A percentile compares a stretch with the other conserved stretches of the same genome.
Conservation (phyloP, 2,113 vertebrate genomes). For the Phyllostomus hastatus region DNA sequence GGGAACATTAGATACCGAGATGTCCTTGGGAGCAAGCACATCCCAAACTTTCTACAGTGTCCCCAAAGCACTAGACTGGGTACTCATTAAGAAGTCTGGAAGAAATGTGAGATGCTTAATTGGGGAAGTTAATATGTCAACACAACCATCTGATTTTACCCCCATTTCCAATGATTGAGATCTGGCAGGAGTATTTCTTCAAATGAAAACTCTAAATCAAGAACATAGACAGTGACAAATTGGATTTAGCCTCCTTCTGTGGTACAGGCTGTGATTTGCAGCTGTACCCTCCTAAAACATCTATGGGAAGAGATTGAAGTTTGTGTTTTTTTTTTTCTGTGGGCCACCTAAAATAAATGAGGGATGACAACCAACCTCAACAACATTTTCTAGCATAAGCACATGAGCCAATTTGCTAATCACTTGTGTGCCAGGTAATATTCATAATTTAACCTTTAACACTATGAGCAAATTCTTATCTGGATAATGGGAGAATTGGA, state of each 20-base stretch:
- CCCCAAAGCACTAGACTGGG: not conserved
- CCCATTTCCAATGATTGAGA: not conserved
- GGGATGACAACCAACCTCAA: not conserved
- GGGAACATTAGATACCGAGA: not conserved
- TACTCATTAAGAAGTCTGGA: not conserved
- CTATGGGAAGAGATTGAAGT: not conserved
- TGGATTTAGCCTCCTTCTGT: not conserved
- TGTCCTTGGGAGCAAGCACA: not conserved
- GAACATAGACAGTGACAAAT: conserved; percentile 15
- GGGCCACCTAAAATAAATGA: conserved; percentile 33
- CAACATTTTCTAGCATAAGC: not conserved
- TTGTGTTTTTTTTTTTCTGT: not conserved
- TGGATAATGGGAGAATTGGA: conserved; percentile 4
- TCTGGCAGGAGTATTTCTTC: not conserved
- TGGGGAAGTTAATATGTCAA: not conserved
- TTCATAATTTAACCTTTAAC: conserved; percentile 34
- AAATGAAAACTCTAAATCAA: conserved; percentile 49
- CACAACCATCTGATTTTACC: not conserved
- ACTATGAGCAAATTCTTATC: not conserved
- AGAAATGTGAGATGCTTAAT: not conserved
- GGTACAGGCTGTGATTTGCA: not conserved
- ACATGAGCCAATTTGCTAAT: not conserved
- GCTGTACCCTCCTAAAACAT: not conserved
- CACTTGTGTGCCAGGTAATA: not conserved
- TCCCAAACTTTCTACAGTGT: not conserved